Base-by-base conservation (phyloP, 1,140 invertebrate genomes). In the Rhynchophorus ferrugineus region DNA sequence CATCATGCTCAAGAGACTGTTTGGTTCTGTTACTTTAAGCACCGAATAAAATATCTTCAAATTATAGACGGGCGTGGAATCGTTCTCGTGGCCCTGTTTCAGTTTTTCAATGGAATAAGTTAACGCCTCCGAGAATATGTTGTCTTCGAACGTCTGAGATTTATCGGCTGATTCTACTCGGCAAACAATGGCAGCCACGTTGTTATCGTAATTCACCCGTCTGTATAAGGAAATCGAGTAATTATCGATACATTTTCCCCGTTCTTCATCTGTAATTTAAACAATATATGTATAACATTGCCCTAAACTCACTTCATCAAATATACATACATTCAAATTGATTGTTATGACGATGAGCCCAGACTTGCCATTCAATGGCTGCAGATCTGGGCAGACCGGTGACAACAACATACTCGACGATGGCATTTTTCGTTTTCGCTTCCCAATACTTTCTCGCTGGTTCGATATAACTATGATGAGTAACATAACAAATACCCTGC, bases 291-390 rank as follows among this genome's bases (percentile, higher is more conserved):
- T n/a, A n/a, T n/a, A n/a, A n/a, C n/a, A 29, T 29, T 11, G 24
- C 24, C 11, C 5, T 29, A 29, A 29, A 6, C 11, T 29, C 11
- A 29, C 11, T 5, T n/a, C 11, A 11, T 29, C 5, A 29, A 9
- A 24, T 38, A 50, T 42, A 78, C 79, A 79, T 75, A 91, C 87
- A 91, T 69, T 91, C 85, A 66, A 91, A 91, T 59, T 84, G 79
- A 71, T 84, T 81, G 71, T 91, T 91, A 68, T 89, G 84, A 39
- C 81, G 78, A 71, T 91, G 87, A 19, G 86, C 87, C 85, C 87
- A 89, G 49, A 91, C 85, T 66, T 91, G 89, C 91, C 91, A 95
- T 72, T 95, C 91, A 22, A 95, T 82, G 11, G 83, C 73, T n/a
- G 89, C 89, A 65, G 73, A 77, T 20, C 83, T 78, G 0, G 92